A percentile compares a stretch with the other conserved stretches of the same genome.
phyloP scores from a whole-genome alignment of 2,113 vertebrate genomes.

The Neopipo cinnamomea region DNA sequence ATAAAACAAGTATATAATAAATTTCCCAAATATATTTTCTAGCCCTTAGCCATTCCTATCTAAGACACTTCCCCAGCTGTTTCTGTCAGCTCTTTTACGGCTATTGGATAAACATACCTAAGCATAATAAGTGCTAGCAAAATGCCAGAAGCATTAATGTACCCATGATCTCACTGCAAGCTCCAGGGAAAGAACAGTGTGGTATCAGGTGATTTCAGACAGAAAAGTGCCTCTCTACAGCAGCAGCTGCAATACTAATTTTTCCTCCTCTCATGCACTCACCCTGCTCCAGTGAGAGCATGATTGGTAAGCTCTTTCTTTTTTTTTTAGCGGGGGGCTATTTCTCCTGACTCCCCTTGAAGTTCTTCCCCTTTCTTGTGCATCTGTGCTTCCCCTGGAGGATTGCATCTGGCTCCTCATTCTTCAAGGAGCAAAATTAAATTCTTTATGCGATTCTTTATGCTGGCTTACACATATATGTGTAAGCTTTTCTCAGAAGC shows the following conservation, averaged over 20 bases:
- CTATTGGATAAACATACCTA: background rate
- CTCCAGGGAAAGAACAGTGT: background rate
- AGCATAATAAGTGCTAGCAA: background rate
- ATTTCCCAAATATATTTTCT: background rate
- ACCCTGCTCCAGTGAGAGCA: fast-evolving
- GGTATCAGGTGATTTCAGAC: background rate
- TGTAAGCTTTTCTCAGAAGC: background rate
- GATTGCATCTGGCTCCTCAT: background rate
- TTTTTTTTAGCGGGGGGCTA: background rate
- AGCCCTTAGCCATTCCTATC: background rate
- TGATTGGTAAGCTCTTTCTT: background rate
- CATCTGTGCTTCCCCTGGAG: background rate
- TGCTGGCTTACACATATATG: background rate
- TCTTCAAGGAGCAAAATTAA: background rate
- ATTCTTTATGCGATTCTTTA: background rate
- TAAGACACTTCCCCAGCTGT: background rate
- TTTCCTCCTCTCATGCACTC: background rate
- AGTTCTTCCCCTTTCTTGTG: background rate
- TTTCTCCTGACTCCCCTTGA: background rate
- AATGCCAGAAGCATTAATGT: background rate
- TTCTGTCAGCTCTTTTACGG: background rate
- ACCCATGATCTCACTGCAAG: background rate
- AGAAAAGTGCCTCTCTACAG: background rate
- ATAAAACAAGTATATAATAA: background rate
- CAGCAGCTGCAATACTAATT: background rate